phyloP scores from a whole-genome alignment of 2,797 vertebrate genomes.

The Mus minutoides region DNA sequence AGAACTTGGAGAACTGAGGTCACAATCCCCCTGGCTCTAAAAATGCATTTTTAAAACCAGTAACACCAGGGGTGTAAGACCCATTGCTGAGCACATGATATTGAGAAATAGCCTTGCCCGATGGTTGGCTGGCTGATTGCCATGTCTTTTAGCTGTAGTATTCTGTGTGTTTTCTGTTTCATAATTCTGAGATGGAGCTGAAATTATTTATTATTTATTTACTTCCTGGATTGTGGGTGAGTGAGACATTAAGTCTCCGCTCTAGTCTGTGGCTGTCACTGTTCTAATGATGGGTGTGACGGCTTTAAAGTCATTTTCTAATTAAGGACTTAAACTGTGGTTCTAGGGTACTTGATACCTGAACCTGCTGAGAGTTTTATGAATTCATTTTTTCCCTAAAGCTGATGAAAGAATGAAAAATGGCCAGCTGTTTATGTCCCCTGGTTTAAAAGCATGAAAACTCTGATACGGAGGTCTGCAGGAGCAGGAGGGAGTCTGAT shows the following conservation, averaged over 20 bases:
- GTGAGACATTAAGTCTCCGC: neutral
- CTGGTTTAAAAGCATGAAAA: neutral
- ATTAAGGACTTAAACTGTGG: neutral
- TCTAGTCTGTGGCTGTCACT: neutral
- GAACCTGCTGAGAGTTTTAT: constrained; percentile 21
- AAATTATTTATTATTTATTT: neutral
- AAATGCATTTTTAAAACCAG: constrained; percentile 1
- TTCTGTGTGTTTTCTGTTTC: neutral
- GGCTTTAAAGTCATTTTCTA: neutral
- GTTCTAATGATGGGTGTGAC: neutral
- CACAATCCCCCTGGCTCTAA: no score
- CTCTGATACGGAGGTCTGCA: neutral
- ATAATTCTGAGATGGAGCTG: neutral
- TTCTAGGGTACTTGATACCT: neutral
- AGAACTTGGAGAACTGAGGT: no score
- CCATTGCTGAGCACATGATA: constrained; percentile 26
- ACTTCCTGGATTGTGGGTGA: neutral
- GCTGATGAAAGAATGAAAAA: constrained; percentile 34
- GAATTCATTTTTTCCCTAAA: constrained; percentile 35
- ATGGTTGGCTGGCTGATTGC: neutral
- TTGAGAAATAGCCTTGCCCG: constrained; percentile 9
- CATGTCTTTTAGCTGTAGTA: neutral
- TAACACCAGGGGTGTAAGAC: neutral
- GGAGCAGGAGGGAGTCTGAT: neutral
- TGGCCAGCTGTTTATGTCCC: neutral